A percentile compares a stretch with the other conserved stretches of the same genome.
These are phyloP conservation scores for Polylopha cassiicola DNA, from an alignment of 2,888 invertebrate genomes.

Conservation along the genomic window DNA sequence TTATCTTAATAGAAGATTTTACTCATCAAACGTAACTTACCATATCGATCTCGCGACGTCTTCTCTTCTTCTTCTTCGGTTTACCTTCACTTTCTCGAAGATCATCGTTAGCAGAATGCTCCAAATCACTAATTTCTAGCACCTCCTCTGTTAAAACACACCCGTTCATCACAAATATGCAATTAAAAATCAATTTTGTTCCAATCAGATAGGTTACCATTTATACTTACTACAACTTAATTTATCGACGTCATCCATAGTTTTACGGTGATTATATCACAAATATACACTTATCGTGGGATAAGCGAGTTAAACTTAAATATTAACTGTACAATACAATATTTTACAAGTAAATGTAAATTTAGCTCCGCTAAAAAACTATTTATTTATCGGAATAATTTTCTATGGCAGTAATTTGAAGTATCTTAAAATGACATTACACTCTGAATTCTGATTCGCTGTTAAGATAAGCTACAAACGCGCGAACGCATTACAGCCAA, in stretches of 20 bases:
- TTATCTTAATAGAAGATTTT: not conserved
- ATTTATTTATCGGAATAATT: no score
- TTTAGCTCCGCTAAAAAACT: no score
- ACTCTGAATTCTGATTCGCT: no score
- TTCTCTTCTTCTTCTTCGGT: constrained; percentile 57
- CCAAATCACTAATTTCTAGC: constrained; percentile 65
- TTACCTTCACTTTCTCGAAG: constrained; percentile 56
- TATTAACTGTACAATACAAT: no score
- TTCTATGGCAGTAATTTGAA: no score
- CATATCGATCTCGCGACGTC: constrained; percentile 69
- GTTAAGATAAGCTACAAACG: no score
- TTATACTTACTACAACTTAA: constrained; percentile 65
- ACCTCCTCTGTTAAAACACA: constrained; percentile 56
- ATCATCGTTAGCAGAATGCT: constrained; percentile 63
- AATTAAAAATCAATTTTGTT: not conserved
- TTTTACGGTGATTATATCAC: no score
- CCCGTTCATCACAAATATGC: constrained; percentile 14
- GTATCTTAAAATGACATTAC: no score
- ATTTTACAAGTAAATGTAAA: no score
- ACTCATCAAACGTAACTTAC: constrained; percentile 32
- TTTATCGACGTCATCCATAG: constrained; percentile 62
- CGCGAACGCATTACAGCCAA: no score
- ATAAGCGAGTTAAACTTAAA: no score
- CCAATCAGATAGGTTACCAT: constrained; percentile 1
- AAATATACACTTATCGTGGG: no score